Conservation (phyloP, 2,113 vertebrate species). For the Pungitius pungitius region DNA sequence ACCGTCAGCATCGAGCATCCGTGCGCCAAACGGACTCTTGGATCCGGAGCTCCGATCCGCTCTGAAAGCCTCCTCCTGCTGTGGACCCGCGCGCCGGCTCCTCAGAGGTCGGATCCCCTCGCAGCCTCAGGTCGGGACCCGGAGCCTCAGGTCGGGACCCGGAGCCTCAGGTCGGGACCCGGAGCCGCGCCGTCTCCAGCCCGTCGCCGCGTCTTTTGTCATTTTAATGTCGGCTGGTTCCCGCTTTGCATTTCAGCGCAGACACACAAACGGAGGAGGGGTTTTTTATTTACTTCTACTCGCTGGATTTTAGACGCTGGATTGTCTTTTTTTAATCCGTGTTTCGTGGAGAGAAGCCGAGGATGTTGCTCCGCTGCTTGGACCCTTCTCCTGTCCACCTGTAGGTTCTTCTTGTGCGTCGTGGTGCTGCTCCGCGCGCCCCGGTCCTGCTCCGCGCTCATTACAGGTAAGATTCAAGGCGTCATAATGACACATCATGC, state of each 20-base stretch:
- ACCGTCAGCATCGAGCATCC: slow-evolving; percentile 60
- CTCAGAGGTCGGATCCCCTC: neutral
- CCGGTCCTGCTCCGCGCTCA: slow-evolving; percentile 72
- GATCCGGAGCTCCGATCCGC: neutral
- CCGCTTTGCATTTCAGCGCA: slow-evolving; percentile 44
- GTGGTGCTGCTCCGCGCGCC: slow-evolving; percentile 73
- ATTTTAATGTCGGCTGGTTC: slow-evolving; percentile 65
- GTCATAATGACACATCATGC: slow-evolving; percentile 54
- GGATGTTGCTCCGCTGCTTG: slow-evolving; percentile 67
- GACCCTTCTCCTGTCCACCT: slow-evolving; percentile 66
- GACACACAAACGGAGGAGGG: slow-evolving; percentile 20
- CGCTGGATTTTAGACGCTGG: slow-evolving; percentile 32
- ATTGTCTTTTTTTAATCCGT: slow-evolving; percentile 20
- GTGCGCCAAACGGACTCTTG: slow-evolving; percentile 31
- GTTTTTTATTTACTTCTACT: neutral
- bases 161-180: slow-evolving; percentile 11
- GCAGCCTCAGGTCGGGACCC: slow-evolving; percentile 4
- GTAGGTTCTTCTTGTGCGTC: slow-evolving; percentile 67
- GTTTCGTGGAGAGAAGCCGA: slow-evolving; percentile 42
- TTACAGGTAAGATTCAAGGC: slow-evolving; percentile 80
- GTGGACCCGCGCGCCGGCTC: neutral
- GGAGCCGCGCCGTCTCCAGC: slow-evolving; percentile 63
- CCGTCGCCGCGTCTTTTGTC: slow-evolving; percentile 67
- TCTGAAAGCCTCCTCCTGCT: neutral
- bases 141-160: neutral